Evolutionary conservation across 2,888 invertebrate species (phyloP).

Genomic region (Orthosia gothica): DNA sequence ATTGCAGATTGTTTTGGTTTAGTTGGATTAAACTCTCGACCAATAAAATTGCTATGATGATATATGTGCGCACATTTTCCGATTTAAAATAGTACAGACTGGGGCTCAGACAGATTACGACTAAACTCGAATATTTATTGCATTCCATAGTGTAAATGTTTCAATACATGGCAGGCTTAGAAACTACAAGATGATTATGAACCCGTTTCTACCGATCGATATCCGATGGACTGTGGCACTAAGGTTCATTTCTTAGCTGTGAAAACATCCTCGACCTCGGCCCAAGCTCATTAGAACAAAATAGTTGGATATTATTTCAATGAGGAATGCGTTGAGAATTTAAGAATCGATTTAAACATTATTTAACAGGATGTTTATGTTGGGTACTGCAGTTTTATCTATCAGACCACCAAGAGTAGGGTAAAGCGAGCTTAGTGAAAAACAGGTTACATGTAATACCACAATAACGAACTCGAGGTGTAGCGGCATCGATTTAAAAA

Average conservation of each 20-base stretch:
- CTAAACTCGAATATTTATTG: slow-evolving; percentile 54
- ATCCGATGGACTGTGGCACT: not conserved
- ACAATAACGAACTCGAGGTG: not conserved
- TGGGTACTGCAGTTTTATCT: not conserved
- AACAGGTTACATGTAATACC: not conserved
- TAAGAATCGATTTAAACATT: not conserved
- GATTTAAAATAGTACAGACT: slow-evolving; percentile 60
- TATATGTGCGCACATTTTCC: slow-evolving; percentile 53
- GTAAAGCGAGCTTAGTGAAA: not conserved
- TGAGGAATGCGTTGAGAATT: not conserved
- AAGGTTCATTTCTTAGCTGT: not conserved
- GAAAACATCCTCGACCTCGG: not conserved
- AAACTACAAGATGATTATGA: slow-evolving; percentile 34
- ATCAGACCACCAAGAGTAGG: not conserved
- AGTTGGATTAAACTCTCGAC: slow-evolving; percentile 53
- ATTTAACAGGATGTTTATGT: not conserved
- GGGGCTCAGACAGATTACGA: slow-evolving; percentile 59
- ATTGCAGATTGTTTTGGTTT: slow-evolving; percentile 41
- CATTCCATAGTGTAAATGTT: slow-evolving; percentile 49
- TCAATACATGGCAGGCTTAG: slow-evolving; percentile 44
- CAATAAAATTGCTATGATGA: slow-evolving; percentile 56
- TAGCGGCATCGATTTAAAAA: not conserved
- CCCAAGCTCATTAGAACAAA: not conserved
- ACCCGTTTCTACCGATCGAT: slow-evolving; percentile 15
- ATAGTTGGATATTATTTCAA: not conserved